Evolutionary conservation across 2,113 vertebrate species (phyloP), one percentile per base, ranked within the genome.

Genomic region (Platanista minor): DNA sequence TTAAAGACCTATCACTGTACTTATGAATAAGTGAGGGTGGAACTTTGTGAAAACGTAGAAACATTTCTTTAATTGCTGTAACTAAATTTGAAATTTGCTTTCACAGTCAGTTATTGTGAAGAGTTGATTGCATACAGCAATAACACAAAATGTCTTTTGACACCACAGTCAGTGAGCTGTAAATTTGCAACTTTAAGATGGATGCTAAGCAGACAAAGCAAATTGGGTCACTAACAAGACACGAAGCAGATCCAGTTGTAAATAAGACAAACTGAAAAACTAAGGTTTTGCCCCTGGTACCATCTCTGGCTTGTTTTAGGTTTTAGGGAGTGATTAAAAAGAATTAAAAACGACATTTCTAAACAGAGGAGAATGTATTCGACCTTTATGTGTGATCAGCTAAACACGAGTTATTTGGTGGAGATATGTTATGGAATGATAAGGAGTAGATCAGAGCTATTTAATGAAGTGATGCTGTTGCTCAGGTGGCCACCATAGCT

Each of bases 71-170:
- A 72, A 74, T 93, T 54, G 29, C 21, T 75, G 23, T 20, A 77
- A 84, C 43, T n/a, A 71, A 82, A 90, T 95, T 98, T 97, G 31
- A 90, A 62, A 96, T 64, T 75, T 93, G n/a, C 62, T 54, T 92
- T 67, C 81, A 94, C 86, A 88, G 67, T 78, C 75, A 81, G 46
- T 66, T 64, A n/a, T 74, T 66, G 21, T 87, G 89, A 92, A 77
- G 93, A 84, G 25, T 83, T 94, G 95, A 39, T 96, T 89, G 71
- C 82, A 52, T 80, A 21, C 31, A 95, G 74, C 75, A 94, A 93
- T 94, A 92, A 66, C 4, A 59, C 23, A 59, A 94, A 81, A 41
- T 80, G 82, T 67, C 10, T 87, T 84, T 91, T 74, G 88, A 96
- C 95, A 91, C 67, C 71, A 71, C 20, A 54, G 71, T 87, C 77